Evolutionary conservation across 2,888 invertebrate genomes (phyloP), one percentile per base, ranked within the genome.

Genomic region (Mantis religiosa): DNA sequence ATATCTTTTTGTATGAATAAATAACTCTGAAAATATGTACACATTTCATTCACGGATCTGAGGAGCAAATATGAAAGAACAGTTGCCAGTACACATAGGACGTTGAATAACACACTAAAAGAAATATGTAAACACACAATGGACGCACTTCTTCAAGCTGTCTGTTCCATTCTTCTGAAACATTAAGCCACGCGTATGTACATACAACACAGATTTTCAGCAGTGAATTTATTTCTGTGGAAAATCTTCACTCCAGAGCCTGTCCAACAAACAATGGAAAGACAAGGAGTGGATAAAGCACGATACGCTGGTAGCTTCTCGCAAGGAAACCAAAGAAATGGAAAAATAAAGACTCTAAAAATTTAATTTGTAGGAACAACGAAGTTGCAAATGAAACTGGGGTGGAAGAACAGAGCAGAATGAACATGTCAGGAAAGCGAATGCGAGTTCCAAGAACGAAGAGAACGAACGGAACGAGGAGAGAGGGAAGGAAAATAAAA

Each of bases 291-390:
- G 54, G 54, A 71, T 71, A 71, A 71, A 71, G 20, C 15, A 71
- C 54, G 15, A 71, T 71, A 71, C 54, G 25, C 20, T 28, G 27
- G 15, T 71, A 86, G 30, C 54, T 71, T 27, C 20, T 54, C 15
- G 3, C 4, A 85, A 41, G 30, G 25, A 85, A 27, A 85, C 28
- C 27, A 85, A 47, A 85, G 54, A 47, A 28, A 15, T 27, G 28
- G 54, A 47, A 20, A 86, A 86, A 86, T 41, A 28, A 28, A 86
- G 81, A 86, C 28, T 25, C 71, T 30, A 86, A 81, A 86, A 86
- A 81, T 81, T 86, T 86, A 86, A 86, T 86, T 86, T 86, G 28
- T 71, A 41, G 30, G 28, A 81, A 86, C 81, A 86, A 86, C 81
- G 81, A 71, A 86, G 71, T 71, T 81, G 54, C 28, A 86, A 86